These are phyloP conservation scores for Bombus sylvicola DNA, from an alignment of 1,140 invertebrate genomes.

Conservation along the genomic window DNA sequence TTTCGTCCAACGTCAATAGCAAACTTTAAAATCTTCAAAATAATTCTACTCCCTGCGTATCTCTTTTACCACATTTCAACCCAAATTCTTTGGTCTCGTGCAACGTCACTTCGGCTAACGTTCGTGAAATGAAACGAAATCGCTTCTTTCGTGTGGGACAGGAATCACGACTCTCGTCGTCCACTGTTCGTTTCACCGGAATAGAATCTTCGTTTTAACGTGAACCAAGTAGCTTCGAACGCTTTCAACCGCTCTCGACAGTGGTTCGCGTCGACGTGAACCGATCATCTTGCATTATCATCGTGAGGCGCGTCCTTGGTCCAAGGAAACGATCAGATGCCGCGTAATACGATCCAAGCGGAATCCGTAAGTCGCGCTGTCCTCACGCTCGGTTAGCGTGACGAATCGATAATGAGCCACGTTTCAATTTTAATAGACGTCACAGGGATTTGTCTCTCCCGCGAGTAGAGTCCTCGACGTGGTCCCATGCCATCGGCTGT, in stretches of 20 bases:
- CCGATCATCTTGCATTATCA: constrained; percentile 45
- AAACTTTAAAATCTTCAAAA: too few relatives aligned
- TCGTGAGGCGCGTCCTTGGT: constrained; percentile 26
- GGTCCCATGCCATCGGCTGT: not conserved
- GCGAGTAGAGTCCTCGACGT: not conserved
- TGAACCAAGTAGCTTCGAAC: not conserved
- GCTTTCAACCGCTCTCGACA: not conserved
- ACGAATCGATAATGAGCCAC: constrained; percentile 57
- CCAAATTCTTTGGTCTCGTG: too few relatives aligned
- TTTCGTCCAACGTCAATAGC: not conserved
- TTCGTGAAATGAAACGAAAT: not conserved
- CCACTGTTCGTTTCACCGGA: not conserved
- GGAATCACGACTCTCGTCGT: too few relatives aligned
- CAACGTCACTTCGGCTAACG: too few relatives aligned
- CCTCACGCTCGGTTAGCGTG: constrained; percentile 56
- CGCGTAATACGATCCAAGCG: constrained; percentile 44
- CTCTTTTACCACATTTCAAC: too few relatives aligned
- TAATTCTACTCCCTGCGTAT: too few relatives aligned
- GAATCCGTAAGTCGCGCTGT: constrained; percentile 46
- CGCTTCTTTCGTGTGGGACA: not conserved
- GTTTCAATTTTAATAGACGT: constrained; percentile 55
- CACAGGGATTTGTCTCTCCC: constrained; percentile 18
- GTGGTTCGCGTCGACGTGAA: not conserved
- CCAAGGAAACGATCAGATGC: constrained; percentile 32
- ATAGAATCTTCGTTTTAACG: not conserved